Conservation (phyloP, 2,888 invertebrate species). For the Zygothrica quintamaculata region DNA sequence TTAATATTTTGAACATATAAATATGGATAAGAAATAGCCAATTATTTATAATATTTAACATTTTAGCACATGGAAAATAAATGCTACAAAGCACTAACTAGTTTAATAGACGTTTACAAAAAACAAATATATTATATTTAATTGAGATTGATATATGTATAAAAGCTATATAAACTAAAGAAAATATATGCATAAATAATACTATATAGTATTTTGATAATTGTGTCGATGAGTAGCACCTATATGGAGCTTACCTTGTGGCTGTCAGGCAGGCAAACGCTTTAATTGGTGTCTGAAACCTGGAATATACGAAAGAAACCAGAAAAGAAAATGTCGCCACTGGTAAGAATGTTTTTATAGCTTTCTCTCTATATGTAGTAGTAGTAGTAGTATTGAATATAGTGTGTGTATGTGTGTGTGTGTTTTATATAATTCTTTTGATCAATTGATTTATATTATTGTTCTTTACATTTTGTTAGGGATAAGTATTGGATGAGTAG, state of each 20-base stretch:
- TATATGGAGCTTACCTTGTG: slow-evolving; percentile 83
- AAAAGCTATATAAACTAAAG: slow-evolving; percentile 1
- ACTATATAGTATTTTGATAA: slow-evolving; percentile 29
- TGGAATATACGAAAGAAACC: slow-evolving; percentile 82
- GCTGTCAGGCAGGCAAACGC: slow-evolving; percentile 85
- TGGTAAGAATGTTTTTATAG: slow-evolving; percentile 69
- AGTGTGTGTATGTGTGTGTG: slow-evolving; percentile 34
- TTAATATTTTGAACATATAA: too few species aligned
- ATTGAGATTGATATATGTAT: not conserved
- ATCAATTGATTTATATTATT: slow-evolving; percentile 18
- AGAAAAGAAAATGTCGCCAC: slow-evolving; percentile 82
- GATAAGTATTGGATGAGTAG: slow-evolving; percentile 23
- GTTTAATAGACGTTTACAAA: too few species aligned
- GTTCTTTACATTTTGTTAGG: slow-evolving; percentile 38
- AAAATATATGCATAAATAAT: slow-evolving; percentile 29
- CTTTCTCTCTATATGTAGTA: slow-evolving; percentile 37
- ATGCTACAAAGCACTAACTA: too few species aligned
- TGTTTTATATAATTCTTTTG: slow-evolving; percentile 15
- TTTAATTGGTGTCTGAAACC: slow-evolving; percentile 85
- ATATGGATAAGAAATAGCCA: too few species aligned
- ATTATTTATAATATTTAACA: too few species aligned
- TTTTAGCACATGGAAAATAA: too few species aligned
- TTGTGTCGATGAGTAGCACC: slow-evolving; percentile 60
- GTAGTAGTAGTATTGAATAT: slow-evolving; percentile 38
- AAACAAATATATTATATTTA: not conserved